Base-by-base conservation (phyloP, 1,140 invertebrate genomes). In the Psix sp. region DNA sequence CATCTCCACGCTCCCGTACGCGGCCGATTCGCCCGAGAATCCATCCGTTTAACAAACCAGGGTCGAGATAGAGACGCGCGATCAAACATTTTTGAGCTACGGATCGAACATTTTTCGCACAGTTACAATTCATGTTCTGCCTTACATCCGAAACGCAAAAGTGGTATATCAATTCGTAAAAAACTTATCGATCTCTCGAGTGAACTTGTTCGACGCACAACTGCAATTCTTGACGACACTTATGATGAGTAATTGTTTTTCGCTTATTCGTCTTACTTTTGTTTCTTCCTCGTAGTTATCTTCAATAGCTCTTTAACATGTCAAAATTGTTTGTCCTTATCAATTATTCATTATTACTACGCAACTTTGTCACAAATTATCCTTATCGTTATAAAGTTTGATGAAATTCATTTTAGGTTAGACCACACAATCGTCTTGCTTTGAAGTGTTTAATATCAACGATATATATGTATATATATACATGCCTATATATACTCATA, bases 321-420 rank as follows among this genome's bases (percentile, higher is more conserved):
- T 36, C 35, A 40, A 54, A 18, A 26, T 48, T 31, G n/a, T n/a
- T n/a, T n/a, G n/a, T n/a, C n/a, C n/a, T 48, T 62, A 54, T n/a
- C 42, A 16, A 17, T 24, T 67, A 43, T 56, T 56, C 26, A 42
- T 67, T 67, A 67, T 42, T 67, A 57, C 45, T 67, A 57, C 36
- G 40, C 48, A 70, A 70, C 35, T 70, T 70, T 54, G 46, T 54
- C 45, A 60, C 48, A 70, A 70, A 60, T 60, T 35, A 70, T 60
- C 11, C 36, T 60, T 46, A 60, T 54, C 4, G 17, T 57, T 65
- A 57, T 16, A 51, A 67, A 67, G 52, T 67, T 57, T 51, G 20
- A 51, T 45, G 29, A 51, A 68, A 51, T 51, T 52, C 39, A 59
- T 59, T 59, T 52, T 33, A 14, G 39, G 46, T 36, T 51, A 52